Evolutionary conservation across 2,797 vertebrate genomes (phyloP), one percentile per base, ranked within the genome.

Genomic region (Ispidina lecontei): DNA sequence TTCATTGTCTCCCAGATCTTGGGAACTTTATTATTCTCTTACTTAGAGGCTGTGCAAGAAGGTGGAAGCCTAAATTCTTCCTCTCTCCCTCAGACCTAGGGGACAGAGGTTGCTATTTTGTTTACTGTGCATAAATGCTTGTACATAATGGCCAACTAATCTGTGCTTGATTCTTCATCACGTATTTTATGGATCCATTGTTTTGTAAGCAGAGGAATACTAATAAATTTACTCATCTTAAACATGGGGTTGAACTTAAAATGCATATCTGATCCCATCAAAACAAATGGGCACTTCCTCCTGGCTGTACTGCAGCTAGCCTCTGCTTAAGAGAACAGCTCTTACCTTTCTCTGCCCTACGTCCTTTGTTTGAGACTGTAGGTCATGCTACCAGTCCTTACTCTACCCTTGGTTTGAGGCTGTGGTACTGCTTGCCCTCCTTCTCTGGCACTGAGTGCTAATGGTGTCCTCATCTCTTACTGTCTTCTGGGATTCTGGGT

Each of bases 401-500:
- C 35, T 29, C 52, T 93, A 35, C 64, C 74, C 54, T 91, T 84
- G 43, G 9, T 65, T 21, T 70, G 47, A 62, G 62, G 37, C 82
- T 67, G 23, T 95, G 54, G 41, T 90, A 46, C 77, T 86, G 55
- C 72, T 92, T 86, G 62, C 51, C 39, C 17, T 87, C 46, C 64
- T 75, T 31, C 73, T 94, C 60, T 86, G 84, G 84, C 64, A 81
- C 74, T 58, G 31, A 85, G 75, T 71, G 89, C 92, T 92, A 75
- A 19, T 77, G 95, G 55, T 84, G 85, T 95, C 86, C 70, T 93
- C 55, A 46, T 74, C 87, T 97, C 78, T 93, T 78, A 4, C 31
- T 95, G 35, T 95, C 93, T 96, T 81, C 92, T 95, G 96, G 96
- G 96, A 60, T 94, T 95, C 92, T 95, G 97, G 97, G 97, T 96